Evolutionary conservation across 1,140 invertebrate genomes (phyloP).

Genomic region (Grapholita molesta): DNA sequence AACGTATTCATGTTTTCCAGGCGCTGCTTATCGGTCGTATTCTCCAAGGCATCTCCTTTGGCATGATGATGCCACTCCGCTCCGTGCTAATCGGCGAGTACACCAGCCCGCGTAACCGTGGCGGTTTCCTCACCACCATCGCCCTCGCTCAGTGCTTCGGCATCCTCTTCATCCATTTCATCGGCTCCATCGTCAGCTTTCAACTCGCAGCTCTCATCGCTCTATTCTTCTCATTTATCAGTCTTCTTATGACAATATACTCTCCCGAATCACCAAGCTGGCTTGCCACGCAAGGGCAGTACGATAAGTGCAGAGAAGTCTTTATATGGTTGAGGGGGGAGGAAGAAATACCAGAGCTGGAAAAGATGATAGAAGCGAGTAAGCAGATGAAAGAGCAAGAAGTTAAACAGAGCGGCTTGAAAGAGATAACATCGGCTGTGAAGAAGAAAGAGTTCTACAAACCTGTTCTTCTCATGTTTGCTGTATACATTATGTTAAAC

Average conservation of each 20-base stretch:
- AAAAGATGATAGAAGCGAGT: slow-evolving; percentile 20
- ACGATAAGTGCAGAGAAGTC: slow-evolving; percentile 47
- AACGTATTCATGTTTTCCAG: too few relatives aligned
- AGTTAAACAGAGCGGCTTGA: not conserved
- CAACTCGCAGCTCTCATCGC: slow-evolving; percentile 61
- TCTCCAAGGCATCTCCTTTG: slow-evolving; percentile 31
- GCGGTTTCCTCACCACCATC: slow-evolving; percentile 66
- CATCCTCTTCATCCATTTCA: slow-evolving; percentile 62
- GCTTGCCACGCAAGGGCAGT: slow-evolving; percentile 66
- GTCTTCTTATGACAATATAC: slow-evolving; percentile 51
- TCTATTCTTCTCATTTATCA: slow-evolving; percentile 49
- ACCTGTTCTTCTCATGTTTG: slow-evolving; percentile 8
- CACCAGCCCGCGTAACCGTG: slow-evolving; percentile 65
- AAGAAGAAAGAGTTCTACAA: slow-evolving; percentile 21
- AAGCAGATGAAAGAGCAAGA: not conserved
- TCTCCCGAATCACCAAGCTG: slow-evolving; percentile 82
- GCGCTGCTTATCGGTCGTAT: slow-evolving; percentile 26
- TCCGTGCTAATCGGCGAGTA: slow-evolving; percentile 36
- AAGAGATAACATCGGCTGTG: not conserved
- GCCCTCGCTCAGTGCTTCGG: slow-evolving; percentile 66
- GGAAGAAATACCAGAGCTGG: slow-evolving; percentile 26
- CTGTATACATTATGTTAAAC: not conserved
- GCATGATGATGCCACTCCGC: slow-evolving; percentile 31
- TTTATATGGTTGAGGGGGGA: slow-evolving; percentile 57
- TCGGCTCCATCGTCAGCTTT: slow-evolving; percentile 76